These are phyloP conservation scores for Rhinolophus sinicus DNA, from an alignment of 2,113 vertebrate genomes.

Conservation along the genomic window DNA sequence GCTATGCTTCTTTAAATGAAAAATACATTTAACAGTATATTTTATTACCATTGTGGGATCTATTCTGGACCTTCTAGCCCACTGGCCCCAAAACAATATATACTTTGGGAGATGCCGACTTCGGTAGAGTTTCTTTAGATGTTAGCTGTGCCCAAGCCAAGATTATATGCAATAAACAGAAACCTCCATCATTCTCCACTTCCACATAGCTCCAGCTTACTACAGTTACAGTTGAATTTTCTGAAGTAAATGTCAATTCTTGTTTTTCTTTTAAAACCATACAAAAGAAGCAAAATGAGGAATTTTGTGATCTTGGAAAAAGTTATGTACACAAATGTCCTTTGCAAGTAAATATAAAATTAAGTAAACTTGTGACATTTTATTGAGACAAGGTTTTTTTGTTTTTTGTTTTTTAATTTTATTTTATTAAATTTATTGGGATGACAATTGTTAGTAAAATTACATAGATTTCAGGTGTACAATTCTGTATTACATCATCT, in stretches of 20 bases:
- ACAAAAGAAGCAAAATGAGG: neutral
- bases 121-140: neutral
- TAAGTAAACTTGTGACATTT: neutral
- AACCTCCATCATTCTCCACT: neutral
- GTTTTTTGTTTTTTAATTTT: too few species aligned
- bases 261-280: neutral
- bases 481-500: too few species aligned
- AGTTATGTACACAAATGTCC: neutral
- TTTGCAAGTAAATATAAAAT: neutral
- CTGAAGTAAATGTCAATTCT: neutral
- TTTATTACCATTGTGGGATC: neutral
- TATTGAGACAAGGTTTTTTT: neutral
- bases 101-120: neutral
- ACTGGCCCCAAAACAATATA: neutral
- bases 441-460: too few species aligned
- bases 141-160: neutral
- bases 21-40: slow-evolving; percentile 16
- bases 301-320: neutral
- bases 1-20: neutral
- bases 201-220: neutral
- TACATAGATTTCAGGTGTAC: too few species aligned
- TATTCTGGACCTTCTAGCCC: neutral
- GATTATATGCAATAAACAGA: neutral
- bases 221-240: neutral
- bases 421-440: too few species aligned